Conservation (phyloP, 2,113 vertebrate genomes). For the Oryzias woworae region DNA sequence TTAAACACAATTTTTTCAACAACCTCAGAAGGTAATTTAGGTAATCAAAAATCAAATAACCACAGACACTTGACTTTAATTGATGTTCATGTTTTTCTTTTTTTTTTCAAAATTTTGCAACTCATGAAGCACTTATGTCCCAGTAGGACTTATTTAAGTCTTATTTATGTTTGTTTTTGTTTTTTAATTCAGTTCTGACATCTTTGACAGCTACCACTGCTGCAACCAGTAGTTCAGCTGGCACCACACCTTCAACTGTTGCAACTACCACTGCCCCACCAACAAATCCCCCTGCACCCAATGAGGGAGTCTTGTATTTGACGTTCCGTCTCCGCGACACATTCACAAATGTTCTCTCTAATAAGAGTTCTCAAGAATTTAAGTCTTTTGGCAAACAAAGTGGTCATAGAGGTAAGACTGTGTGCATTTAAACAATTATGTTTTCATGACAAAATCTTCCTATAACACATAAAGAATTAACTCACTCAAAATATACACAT, state of each 20-base stretch:
- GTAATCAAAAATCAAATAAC: too few relatives aligned
- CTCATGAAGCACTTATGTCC: too few relatives aligned
- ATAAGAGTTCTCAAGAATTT: conserved; percentile 7
- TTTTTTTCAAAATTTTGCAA: too few relatives aligned
- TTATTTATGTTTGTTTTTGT: too few relatives aligned
- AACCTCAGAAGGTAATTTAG: background rate
- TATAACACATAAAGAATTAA: too few relatives aligned
- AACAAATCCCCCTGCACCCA: conserved; percentile 23
- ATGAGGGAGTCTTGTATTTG: conserved; percentile 31
- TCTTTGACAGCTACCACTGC: too few relatives aligned
- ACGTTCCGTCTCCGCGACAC: conserved; percentile 15
- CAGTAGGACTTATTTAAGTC: too few relatives aligned
- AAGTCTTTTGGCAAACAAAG: conserved; percentile 9
- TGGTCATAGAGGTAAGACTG: conserved; percentile 34
- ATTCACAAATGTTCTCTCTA: conserved; percentile 29
- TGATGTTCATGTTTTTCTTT: too few relatives aligned
- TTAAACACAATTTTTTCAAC: background rate
- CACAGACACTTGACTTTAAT: too few relatives aligned
- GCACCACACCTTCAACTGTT: background rate
- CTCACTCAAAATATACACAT: too few relatives aligned
- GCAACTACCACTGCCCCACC: background rate
- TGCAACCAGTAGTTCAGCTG: background rate
- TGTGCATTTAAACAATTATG: background rate
- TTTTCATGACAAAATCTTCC: too few relatives aligned
- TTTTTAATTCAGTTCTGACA: too few relatives aligned